These are phyloP conservation scores for Parotocinclus haroldoi DNA, from an alignment of 2,797 vertebrate species.

Conservation along the genomic window DNA sequence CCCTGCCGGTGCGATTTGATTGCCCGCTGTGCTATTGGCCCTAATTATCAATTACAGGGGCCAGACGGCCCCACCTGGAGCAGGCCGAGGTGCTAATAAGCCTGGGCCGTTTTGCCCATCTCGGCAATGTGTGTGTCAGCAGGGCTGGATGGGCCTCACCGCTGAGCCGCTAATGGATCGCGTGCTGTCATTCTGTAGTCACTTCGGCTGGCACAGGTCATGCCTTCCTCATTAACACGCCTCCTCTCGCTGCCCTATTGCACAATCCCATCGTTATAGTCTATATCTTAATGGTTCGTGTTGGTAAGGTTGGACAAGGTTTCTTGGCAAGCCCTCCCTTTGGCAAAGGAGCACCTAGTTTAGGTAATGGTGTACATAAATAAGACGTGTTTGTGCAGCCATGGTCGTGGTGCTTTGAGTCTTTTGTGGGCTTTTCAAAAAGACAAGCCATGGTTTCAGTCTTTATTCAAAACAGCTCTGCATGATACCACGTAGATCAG, in stretches of 20 bases:
- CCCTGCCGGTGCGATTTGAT: slow-evolving; percentile 58
- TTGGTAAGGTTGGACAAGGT: slow-evolving; percentile 1
- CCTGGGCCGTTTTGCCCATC: slow-evolving; percentile 64
- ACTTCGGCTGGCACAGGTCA: slow-evolving; percentile 4
- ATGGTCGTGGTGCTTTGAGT: too few species aligned
- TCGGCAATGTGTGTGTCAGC: slow-evolving; percentile 69
- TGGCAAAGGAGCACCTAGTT: too few species aligned
- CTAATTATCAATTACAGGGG: slow-evolving; percentile 75
- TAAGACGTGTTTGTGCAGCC: too few species aligned
- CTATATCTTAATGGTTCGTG: slow-evolving; percentile 6
- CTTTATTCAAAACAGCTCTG: too few species aligned
- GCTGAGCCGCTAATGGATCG: slow-evolving; percentile 70
- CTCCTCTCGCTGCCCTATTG: slow-evolving; percentile 3
- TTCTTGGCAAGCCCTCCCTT: background rate
- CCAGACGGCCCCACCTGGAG: slow-evolving; percentile 70
- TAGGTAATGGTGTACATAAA: too few species aligned
- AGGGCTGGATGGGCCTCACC: slow-evolving; percentile 60
- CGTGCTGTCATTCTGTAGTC: slow-evolving; percentile 51
- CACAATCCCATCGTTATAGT: slow-evolving; percentile 8
- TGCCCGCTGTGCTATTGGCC: slow-evolving; percentile 65
- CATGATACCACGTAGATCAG: too few species aligned
- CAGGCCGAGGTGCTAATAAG: slow-evolving; percentile 68
- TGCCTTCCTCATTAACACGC: slow-evolving; percentile 28
- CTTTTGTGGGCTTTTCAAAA: too few species aligned
- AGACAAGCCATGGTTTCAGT: too few species aligned